These are phyloP conservation scores for Syngnathoides biaculeatus DNA, from an alignment of 2,113 vertebrate species.

Conservation along the genomic window DNA sequence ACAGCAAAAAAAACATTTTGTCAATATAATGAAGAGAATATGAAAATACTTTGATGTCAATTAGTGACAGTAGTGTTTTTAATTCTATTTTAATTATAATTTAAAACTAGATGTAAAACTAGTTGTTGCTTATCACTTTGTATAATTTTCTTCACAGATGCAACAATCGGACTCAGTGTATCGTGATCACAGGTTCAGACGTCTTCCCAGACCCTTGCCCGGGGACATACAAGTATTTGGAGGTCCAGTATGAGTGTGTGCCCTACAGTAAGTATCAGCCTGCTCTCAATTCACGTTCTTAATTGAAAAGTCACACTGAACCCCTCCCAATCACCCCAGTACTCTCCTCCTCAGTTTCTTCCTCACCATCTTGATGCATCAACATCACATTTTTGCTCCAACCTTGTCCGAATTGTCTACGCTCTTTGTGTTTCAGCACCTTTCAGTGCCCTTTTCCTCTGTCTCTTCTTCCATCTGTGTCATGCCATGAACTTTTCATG, in stretches of 20 bases:
- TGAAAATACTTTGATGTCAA: too few species aligned
- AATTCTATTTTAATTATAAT: not conserved
- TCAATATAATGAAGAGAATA: too few species aligned
- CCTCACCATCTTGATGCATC: conserved; percentile 32
- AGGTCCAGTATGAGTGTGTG: conserved; percentile 99
- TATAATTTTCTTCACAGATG: conserved; percentile 73
- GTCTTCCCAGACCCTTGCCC: conserved; percentile 99
- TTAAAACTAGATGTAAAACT: not conserved
- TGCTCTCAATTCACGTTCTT: conserved; percentile 31
- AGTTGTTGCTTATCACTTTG: not conserved
- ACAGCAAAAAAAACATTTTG: too few species aligned
- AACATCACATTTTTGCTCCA: conserved; percentile 26
- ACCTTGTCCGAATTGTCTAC: conserved; percentile 42
- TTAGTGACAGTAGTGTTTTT: not conserved
- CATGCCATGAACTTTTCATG: conserved; percentile 61
- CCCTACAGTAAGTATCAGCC: conserved; percentile 97
- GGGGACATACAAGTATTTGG: conserved; percentile 98
- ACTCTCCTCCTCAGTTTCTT: conserved; percentile 12
- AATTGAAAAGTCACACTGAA: conserved; percentile 25
- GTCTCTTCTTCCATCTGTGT: conserved; percentile 53
- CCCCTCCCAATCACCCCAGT: not conserved
- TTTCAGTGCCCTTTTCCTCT: conserved; percentile 49
- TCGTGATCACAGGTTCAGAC: conserved; percentile 97
- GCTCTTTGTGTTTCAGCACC: conserved; percentile 40
- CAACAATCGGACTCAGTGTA: conserved; percentile 98